Evolutionary conservation across 2,113 vertebrate species (phyloP).

Genomic region (Alosa alosa): DNA sequence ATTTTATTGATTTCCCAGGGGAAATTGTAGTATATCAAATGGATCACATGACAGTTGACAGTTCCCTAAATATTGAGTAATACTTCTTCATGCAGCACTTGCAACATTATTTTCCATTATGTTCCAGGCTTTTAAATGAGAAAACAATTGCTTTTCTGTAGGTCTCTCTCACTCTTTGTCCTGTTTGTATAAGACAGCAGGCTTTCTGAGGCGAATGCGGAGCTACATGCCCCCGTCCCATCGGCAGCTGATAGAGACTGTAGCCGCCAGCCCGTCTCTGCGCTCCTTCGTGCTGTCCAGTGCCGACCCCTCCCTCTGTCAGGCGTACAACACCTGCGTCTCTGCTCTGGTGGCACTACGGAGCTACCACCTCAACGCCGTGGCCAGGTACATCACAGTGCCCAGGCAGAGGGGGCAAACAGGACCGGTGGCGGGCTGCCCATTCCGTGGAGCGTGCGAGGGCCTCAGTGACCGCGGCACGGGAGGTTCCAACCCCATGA

Average conservation of each 20-base stretch:
- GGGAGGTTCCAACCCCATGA: neutral
- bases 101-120: no score
- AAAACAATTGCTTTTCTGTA: neutral
- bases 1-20: neutral
- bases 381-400: conserved; percentile 71
- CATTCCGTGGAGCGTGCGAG: neutral
- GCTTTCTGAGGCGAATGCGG: neutral
- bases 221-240: neutral
- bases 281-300: neutral
- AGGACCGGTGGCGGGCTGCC: neutral
- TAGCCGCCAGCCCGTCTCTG: neutral
- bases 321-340: conserved; percentile 74
- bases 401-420: conserved; percentile 38
- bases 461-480: neutral
- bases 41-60: no score
- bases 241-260: neutral
- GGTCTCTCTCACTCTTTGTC: neutral
- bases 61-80: no score
- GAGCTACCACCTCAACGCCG: conserved; percentile 73
- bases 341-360: conserved; percentile 66
- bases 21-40: no score
- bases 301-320: conserved; percentile 44
- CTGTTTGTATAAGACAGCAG: neutral
- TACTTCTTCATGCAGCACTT: no score
- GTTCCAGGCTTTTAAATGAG: no score